Evolutionary conservation across 2,797 vertebrate genomes (phyloP).

Genomic region (Rhabdomys pumilio): DNA sequence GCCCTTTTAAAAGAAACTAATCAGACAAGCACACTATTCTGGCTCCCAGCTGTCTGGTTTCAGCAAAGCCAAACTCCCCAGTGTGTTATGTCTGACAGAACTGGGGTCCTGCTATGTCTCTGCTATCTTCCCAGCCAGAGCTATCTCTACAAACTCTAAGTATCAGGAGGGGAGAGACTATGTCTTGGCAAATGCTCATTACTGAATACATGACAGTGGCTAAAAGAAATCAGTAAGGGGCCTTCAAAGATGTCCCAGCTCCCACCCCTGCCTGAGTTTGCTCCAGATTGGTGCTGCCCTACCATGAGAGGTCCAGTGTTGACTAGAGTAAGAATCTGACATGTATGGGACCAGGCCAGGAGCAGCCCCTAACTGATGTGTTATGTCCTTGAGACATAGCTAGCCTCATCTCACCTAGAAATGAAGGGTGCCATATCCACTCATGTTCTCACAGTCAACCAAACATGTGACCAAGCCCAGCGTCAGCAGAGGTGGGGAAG

Average conservation of each 20-base stretch:
- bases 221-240: neutral
- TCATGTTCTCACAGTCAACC: neutral
- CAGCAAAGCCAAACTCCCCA: neutral
- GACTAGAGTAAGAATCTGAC: neutral
- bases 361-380: neutral
- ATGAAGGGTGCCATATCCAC: rapidly evolving
- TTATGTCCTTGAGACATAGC: neutral
- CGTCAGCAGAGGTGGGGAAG: neutral
- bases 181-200: neutral
- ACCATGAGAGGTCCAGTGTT: neutral
- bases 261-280: neutral
- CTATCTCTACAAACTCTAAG: neutral
- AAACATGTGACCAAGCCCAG: neutral
- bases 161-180: neutral
- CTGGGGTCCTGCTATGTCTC: neutral
- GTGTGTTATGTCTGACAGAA: neutral
- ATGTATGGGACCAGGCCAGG: neutral
- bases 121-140: rapidly evolving
- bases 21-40: neutral
- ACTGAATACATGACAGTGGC: neutral
- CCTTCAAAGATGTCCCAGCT: neutral
- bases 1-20: constrained; percentile 27
- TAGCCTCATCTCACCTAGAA: neutral
- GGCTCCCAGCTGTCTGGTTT: too few relatives aligned
- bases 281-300: neutral